Evolutionary conservation across 2,797 vertebrate genomes (phyloP), one percentile per base, ranked within the genome.

Genomic region (Phrynocephalus guinanensis): DNA sequence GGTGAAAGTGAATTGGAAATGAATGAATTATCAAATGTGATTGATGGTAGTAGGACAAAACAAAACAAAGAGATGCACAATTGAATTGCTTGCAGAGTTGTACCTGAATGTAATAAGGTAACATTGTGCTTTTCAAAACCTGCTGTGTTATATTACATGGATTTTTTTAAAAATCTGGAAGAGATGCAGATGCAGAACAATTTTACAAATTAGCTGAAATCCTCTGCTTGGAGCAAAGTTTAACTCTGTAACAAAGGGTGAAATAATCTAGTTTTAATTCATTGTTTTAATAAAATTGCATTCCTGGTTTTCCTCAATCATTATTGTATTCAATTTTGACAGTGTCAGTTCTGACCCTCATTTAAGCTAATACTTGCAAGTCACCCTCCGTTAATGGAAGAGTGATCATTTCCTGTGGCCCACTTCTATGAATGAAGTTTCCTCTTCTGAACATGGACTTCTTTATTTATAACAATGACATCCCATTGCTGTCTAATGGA

Each of bases 401-500:
- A 94, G 84, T 2, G 76, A 77, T 73, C 3, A 88, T 92, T 94
- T 94, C 91, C 91, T 87, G 85, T 93, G 72, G 76, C 90, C 92
- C 87, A 89, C n/a, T 91, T 93, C 90, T 80, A 86, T 84, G 85
- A 90, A 91, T 6, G 48, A 76, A 90, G 91, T 91, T 84, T 91
- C 68, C 88, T 92, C 82, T 86, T 93, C 91, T 85, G 93, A 93
- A 89, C 83, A 79, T 83, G 78, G 86, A 88, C 88, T 93, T 93
- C 82, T 94, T 89, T 52, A 50, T 16, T 85, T 82, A 86, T 80
- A 95, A 94, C 93, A 94, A 94, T 92, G 92, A 93, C 91, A 89
- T 91, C 91, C 89, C 6, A 0, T 86, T 85, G 87, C 90, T 93
- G 93, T 93, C 94, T 94, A 84, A 91, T 91, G 89, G 90, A 92